Evolutionary conservation across 2,113 vertebrate genomes (phyloP), one percentile per base, ranked within the genome.

Genomic region (Copsychus sechellarum): DNA sequence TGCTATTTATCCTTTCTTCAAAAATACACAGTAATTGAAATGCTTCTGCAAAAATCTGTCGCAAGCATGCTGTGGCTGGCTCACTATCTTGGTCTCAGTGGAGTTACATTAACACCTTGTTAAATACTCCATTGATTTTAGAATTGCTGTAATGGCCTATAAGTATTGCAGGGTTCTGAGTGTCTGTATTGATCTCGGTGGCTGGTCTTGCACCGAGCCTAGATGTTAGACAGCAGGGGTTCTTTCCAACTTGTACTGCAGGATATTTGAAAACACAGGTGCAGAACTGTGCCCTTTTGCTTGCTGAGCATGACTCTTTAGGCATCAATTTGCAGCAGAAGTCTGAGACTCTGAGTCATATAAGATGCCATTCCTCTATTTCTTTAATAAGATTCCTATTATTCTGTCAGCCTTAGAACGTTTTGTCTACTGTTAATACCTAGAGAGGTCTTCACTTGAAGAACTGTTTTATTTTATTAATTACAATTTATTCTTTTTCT

Each of bases 101-200:
- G 67, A 91, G 45, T 80, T 91, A 70, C 38, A 69, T 88, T 90
- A 92, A 48, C 64, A 81, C 81, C 71, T 73, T 93, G 60, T 96
- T 94, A 95, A 97, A 94, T 91, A 95, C 38, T 74, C 47, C 71
- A 83, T 81, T 94, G 93, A 95, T 95, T 95, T 90, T 60, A 51
- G 88, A 92, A 94, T 83, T 82, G 79, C 69, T 92, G 53, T 94
- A 95, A 96, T 78, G 67, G 71, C 60, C 56, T 88, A 18, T 83
- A 74, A 71, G 74, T 86, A 77, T 86, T 74, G 85, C 64, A 88
- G 38, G n/a, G 22, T 73, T 96, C 71, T 90, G 93, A 91, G 45
- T 38, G 47, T 54, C 82, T 76, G 47, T 85, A 95, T 94, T 65
- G 94, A 96, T 91, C 89, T 92, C 56, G 33, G 85, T 26, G 61